Evolutionary conservation across 1,140 invertebrate species (phyloP), one percentile per base, ranked within the genome.

Genomic region (Leguminivora glycinivorella): DNA sequence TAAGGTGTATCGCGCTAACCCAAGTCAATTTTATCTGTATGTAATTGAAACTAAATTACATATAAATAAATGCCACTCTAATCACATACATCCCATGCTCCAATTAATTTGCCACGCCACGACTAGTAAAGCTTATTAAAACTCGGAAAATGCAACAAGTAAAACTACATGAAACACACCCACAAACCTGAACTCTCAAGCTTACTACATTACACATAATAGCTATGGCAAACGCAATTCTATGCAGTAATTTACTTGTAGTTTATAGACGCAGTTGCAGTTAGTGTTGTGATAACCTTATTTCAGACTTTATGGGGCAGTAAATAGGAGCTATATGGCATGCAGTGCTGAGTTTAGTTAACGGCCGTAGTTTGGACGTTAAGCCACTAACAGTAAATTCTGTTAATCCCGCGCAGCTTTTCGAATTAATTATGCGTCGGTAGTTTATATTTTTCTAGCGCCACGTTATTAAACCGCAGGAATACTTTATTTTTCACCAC

Each of bases 71-170:
- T 7, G n/a, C 17, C 19, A 19, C 47, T 38, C 43, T 47, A 17
- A 52, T 52, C 10, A 52, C 47, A 52, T 52, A 38, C 14, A 52
- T 22, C n/a, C 10, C 19, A 19, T 19, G 17, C 22, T 52, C 47
- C 9, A 52, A 52, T 52, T 52, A 22, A 22, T 52, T 52, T 52
- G 5, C 47, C 9, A 6, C 19, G 47, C 47, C 19, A 7, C 47
- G 47, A 52, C 47, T 52, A 52, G 47, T 52, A 52, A 52, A 52
- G 19, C 47, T 52, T 52, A 52, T 52, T 52, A 52, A 52, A 52
- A 52, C 19, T 52, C n/a, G 47, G 47, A 10, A 52, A 22, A 52
- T 22, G 47, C 47, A 52, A 52, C 47, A 52, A 52, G 47, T 52
- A 22, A 6, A 22, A 22, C 7, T 52, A 52, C 2, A 52, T 22